Conservation (phyloP, 2,113 vertebrate species). For the Poeciliopsis turrubarensis region DNA sequence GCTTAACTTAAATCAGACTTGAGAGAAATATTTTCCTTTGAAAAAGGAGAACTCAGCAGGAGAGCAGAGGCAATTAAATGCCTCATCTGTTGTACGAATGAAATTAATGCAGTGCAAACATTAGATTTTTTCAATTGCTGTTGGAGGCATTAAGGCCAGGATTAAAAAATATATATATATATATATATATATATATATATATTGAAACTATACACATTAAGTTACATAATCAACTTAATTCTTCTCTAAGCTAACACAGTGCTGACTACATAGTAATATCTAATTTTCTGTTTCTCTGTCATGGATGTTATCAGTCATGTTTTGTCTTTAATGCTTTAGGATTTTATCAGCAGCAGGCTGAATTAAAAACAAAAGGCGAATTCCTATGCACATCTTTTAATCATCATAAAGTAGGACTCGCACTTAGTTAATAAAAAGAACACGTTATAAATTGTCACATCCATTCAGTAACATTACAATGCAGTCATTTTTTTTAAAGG, state of each 20-base stretch:
- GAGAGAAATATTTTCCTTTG: background rate
- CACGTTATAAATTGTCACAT: constrained; percentile 58
- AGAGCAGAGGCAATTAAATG: background rate
- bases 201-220: background rate
- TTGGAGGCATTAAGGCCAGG: background rate
- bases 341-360: constrained; percentile 57
- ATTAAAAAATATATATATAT: background rate
- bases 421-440: constrained; percentile 69
- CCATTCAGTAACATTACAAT: constrained; percentile 47
- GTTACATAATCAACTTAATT: constrained; percentile 3
- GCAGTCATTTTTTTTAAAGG: constrained; percentile 47
- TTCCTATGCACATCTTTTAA: constrained; percentile 65
- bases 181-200: too few species aligned
- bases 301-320: constrained; percentile 49
- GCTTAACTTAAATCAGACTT: background rate
- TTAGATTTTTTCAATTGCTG: background rate
- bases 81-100: constrained; percentile 1
- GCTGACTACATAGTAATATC: constrained; percentile 5
- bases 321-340: constrained; percentile 22
- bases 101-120: background rate
- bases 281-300: constrained; percentile 31
- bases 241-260: background rate
- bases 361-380: constrained; percentile 50
- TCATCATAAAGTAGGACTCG: constrained; percentile 70
- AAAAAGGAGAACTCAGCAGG: background rate